phyloP scores from a whole-genome alignment of 2,113 vertebrate genomes.

The Oenanthe oenanthe region DNA sequence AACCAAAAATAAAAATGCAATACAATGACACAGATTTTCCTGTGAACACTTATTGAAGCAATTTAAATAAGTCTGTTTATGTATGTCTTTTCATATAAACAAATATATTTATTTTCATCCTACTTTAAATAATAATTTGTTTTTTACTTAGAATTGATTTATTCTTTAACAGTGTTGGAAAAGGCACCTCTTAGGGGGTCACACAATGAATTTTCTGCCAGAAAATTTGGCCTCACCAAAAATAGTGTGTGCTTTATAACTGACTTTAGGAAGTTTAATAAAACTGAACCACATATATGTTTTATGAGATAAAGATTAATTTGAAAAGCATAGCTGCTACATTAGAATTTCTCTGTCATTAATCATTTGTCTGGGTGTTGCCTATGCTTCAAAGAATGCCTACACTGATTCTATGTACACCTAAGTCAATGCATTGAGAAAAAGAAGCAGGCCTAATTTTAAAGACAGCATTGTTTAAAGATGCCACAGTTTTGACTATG shows the following conservation, averaged over 20 bases:
- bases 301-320: background rate
- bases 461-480: background rate
- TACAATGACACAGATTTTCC: background rate
- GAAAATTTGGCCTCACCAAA: background rate
- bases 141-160: background rate
- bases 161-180: background rate
- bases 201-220: background rate
- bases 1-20: background rate
- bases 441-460: background rate
- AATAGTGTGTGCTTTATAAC: background rate
- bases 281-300: background rate
- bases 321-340: background rate
- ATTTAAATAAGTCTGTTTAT: background rate
- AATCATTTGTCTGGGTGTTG: background rate
- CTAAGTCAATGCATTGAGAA: background rate
- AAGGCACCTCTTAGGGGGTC: background rate
- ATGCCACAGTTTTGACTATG: background rate
- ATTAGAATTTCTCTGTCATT: background rate
- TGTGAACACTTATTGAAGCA: background rate
- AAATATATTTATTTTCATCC: background rate
- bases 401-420: background rate
- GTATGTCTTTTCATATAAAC: background rate
- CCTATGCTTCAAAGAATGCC: background rate
- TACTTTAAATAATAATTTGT: background rate
- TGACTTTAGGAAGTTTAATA: background rate